Percentiles rank a stretch among this genome's conserved stretches.
phyloP scores from a whole-genome alignment of 2,888 invertebrate genomes.

The Portevinia maculata region DNA sequence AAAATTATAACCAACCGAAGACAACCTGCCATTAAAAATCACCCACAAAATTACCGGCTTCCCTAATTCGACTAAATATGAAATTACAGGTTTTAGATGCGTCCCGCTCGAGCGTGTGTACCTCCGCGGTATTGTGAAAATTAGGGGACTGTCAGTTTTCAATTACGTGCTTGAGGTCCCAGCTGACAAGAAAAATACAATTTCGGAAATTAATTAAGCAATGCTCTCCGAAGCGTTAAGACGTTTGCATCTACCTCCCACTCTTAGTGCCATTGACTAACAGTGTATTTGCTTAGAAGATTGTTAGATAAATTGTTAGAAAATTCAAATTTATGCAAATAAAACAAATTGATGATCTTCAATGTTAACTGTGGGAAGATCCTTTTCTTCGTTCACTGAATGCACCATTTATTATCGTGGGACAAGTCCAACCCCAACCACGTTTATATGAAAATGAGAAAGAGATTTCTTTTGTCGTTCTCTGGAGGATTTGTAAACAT shows the following conservation, averaged over 20 bases:
- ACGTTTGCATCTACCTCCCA: constrained; percentile 31
- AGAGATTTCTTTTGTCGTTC: constrained; percentile 6
- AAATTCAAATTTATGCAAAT: constrained; percentile 72
- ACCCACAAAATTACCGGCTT: constrained; percentile 71
- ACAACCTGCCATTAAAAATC: constrained; percentile 74
- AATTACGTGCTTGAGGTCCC: constrained; percentile 62
- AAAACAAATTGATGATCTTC: constrained; percentile 57
- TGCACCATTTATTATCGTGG: constrained; percentile 20
- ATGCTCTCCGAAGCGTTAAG: constrained; percentile 70
- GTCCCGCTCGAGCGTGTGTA: constrained; percentile 67
- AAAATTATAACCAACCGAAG: constrained; percentile 69
- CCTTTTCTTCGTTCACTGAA: constrained; percentile 27
- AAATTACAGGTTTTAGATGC: constrained; percentile 74
- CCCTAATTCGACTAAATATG: constrained; percentile 73
- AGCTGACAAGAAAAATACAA: constrained; percentile 25
- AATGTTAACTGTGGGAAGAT: constrained; percentile 59
- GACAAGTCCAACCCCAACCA: constrained; percentile 11
- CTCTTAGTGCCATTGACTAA: constrained; percentile 5
- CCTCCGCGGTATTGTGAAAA: constrained; percentile 44
- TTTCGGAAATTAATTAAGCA: constrained; percentile 63
- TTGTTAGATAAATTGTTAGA: constrained; percentile 67
- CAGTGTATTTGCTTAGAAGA: constrained; percentile 59
- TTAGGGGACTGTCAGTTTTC: constrained; percentile 70
- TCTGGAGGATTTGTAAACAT: too few species aligned
- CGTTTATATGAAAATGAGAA: constrained; percentile 5